Evolutionary conservation across 1,140 invertebrate genomes (phyloP).

Genomic region (Rhyzopertha dominica): DNA sequence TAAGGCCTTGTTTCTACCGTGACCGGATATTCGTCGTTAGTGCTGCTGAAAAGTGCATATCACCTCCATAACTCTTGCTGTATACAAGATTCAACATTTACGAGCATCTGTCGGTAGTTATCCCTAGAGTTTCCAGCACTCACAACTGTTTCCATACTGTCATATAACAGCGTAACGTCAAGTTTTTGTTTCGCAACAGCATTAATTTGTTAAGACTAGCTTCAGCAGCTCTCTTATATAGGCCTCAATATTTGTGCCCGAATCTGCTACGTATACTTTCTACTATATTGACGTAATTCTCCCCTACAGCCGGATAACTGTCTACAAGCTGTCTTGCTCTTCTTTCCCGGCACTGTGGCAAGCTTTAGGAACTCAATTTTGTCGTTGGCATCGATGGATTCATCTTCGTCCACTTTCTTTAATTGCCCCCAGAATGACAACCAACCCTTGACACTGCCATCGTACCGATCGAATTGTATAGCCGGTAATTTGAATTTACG

Average conservation of each 20-base stretch:
- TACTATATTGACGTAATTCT: slow-evolving; percentile 35
- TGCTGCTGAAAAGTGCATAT: too few relatives aligned
- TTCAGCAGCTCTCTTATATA: slow-evolving; percentile 40
- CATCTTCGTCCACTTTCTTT: slow-evolving; percentile 41
- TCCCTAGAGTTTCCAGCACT: too few relatives aligned
- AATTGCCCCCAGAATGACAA: slow-evolving; percentile 42
- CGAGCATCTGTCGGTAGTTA: too few relatives aligned
- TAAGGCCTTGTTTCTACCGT: too few relatives aligned
- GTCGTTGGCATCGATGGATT: slow-evolving; percentile 23
- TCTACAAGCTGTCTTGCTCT: slow-evolving; percentile 16
- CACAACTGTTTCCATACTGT: too few relatives aligned
- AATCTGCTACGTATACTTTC: slow-evolving; percentile 32
- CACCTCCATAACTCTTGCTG: too few relatives aligned
- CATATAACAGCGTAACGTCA: too few relatives aligned
- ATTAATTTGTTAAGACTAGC: too few relatives aligned
- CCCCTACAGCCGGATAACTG: slow-evolving; percentile 28
- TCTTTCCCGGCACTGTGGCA: slow-evolving; percentile 8
- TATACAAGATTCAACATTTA: too few relatives aligned
- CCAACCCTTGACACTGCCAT: slow-evolving; percentile 40
- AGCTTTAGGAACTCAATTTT: slow-evolving; percentile 28
- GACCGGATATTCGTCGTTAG: too few relatives aligned
- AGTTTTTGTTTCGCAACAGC: too few relatives aligned
- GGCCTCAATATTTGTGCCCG: slow-evolving; percentile 23
- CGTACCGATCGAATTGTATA: slow-evolving; percentile 37
- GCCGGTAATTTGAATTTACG: slow-evolving; percentile 31